phyloP scores from a whole-genome alignment of 2,797 vertebrate genomes.

The Anguilla marmorata region DNA sequence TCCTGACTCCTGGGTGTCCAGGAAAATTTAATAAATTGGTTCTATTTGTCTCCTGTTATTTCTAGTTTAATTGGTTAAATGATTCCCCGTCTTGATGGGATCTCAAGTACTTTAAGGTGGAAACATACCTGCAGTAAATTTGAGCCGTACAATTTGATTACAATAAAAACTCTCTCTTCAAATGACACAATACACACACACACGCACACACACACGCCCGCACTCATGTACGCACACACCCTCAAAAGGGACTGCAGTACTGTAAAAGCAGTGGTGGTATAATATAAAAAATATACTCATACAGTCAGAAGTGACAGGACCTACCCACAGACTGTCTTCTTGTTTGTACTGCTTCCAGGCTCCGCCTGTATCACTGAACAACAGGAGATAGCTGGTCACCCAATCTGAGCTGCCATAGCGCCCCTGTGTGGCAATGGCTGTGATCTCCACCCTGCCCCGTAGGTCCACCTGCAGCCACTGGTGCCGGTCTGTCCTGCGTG shows the following conservation, averaged over 20 bases:
- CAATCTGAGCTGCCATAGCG: conserved; percentile 90
- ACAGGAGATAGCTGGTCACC: conserved; percentile 85
- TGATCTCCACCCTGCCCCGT: conserved; percentile 87
- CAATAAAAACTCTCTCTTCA: background rate
- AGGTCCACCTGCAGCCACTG: conserved; percentile 97
- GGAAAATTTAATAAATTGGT: background rate
- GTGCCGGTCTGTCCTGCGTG: conserved; percentile 76
- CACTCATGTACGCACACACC: conserved; percentile 13
- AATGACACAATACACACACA: conserved; percentile 14
- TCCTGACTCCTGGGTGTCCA: background rate
- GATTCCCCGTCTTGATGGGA: background rate
- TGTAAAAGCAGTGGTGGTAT: background rate
- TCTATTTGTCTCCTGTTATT: background rate
- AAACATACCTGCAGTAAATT: background rate
- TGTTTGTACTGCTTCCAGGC: conserved; percentile 90
- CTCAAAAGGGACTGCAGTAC: background rate
- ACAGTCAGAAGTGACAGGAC: conserved; percentile 49
- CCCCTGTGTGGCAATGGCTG: conserved; percentile 88
- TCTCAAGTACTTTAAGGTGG: background rate
- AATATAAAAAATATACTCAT: background rate
- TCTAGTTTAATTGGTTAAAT: background rate
- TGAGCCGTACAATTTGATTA: background rate
- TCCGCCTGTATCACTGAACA: conserved; percentile 90
- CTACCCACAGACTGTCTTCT: conserved; percentile 86
- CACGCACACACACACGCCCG: conserved; percentile 8